Evolutionary conservation across 2,797 vertebrate species (phyloP), one percentile per base, ranked within the genome.

Genomic region (Lateolabrax maculatus): DNA sequence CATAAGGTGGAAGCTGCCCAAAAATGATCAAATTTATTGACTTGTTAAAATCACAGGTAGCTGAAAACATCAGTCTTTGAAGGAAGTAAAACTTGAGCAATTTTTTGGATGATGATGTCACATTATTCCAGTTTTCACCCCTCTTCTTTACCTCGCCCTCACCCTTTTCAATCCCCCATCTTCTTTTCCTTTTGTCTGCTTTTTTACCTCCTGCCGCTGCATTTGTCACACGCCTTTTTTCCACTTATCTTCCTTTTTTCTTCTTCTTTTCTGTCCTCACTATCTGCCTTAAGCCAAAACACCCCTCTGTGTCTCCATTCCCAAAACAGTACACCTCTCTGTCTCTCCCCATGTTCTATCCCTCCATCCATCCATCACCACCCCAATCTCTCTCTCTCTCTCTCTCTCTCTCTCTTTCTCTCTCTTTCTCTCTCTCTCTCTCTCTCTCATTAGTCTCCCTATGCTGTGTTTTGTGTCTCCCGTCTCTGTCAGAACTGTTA

Each of bases 401-500:
- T 41, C 64, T 25, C 52, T 25, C 41, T 79, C 70, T 55, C 75
- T 52, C 61, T 43, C 79, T 61, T 6, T 34, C 31, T 34, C 53
- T 44, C 37, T 57, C 61, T 74, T 81, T 77, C 70, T 55, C 86
- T 67, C 83, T 73, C 55, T 58, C 49, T 65, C 87, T 82, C 84
- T 72, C 81, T 68, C 86, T 86, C 92, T 94, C 87, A 94, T 94
- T 95, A 94, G 92, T 92, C 84, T 94, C 79, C 84, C 85, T 79
- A 82, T 90, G 87, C 90, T 87, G 89, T 87, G 92, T 88, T 87
- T 91, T 91, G 90, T 89, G 89, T 91, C 90, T 93, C 89, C 83
- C 66, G 65, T 95, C 94, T 94, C 90, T 95, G 94, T 95, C 94
- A 95, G 95, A 94, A 87, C 93, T 87, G 89, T 94, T 95, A 95